phyloP scores from a whole-genome alignment of 2,113 vertebrate species.

The Gasterosteus aculeatus region DNA sequence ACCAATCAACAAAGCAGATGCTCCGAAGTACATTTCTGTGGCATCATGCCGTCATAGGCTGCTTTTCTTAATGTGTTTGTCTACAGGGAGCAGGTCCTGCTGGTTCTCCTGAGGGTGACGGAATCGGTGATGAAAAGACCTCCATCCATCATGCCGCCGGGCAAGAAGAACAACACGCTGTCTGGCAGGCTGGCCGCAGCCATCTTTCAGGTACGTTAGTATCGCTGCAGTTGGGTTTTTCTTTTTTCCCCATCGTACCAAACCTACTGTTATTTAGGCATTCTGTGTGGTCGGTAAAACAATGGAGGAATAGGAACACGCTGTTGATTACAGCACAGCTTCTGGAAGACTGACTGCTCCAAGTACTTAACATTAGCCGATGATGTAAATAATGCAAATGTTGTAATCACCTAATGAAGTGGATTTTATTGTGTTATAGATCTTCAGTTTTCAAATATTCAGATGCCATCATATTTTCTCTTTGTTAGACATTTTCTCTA shows the following conservation, averaged over 20 bases:
- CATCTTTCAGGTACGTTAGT: conserved; percentile 89
- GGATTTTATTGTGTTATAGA: neutral
- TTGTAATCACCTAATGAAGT: neutral
- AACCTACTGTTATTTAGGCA: neutral
- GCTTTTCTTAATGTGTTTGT: conserved; percentile 22
- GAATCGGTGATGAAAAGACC: conserved; percentile 98
- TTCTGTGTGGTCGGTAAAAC: neutral
- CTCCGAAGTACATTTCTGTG: neutral
- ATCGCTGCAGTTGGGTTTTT: neutral
- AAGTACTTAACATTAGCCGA: neutral
- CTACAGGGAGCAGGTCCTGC: conserved; percentile 94
- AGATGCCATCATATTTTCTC: neutral
- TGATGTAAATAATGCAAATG: neutral
- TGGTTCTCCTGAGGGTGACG: conserved; percentile 95
- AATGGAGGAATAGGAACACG: neutral
- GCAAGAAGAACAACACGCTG: conserved; percentile 92
- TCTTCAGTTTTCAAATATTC: neutral
- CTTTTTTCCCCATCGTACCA: neutral
- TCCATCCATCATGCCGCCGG: conserved; percentile 91
- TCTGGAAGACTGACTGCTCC: neutral
- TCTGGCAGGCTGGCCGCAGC: conserved; percentile 95
- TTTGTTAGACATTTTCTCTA: no score
- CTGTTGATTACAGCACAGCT: neutral
- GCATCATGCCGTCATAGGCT: neutral
- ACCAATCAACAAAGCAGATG: neutral